Evolutionary conservation across 2,797 vertebrate species (phyloP), one percentile per base, ranked within the genome.

Genomic region (Percopsis omiscomaycus): DNA sequence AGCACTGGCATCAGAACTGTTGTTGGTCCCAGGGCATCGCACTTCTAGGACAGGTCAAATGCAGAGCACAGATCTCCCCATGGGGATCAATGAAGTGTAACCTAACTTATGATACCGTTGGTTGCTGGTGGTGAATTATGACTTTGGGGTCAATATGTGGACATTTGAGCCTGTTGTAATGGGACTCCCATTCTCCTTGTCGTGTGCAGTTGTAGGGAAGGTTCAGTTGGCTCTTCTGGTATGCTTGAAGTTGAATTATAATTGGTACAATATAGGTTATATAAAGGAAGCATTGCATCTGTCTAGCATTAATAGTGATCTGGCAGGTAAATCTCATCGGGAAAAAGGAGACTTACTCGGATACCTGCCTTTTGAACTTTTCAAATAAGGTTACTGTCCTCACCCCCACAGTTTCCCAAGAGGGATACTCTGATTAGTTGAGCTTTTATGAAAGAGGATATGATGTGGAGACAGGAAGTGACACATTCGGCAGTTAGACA

Each of bases 401-500:
- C 6, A 29, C 15, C 62, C 51, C 27, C 75, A 62, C 64, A 12
- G 9, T 54, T 56, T 32, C 50, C 73, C 48, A 46, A 61, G 53
- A 76, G 56, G 13, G 8, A 55, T 77, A 82, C 81, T 66, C 75
- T 63, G 61, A 68, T 73, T 68, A 76, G 77, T 70, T 12, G 0
- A 62, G 75, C 16, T 55, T 75, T 71, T 61, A 66, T 71, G 62
- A 69, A 77, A 71, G 55, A 70, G 67, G 77, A 83, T 78, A 68
- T 69, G 66, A 30, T 2, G 54, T 13, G 29, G 2, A 29, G 1
- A 71, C 77, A 83, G 86, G 88, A 90, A 87, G 66, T 84, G 81
- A 82, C 79, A 83, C 59, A 71, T 63, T 74, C 80, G 77, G 64
- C 70, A 69, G 77, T 72, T 65, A 77, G 73, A 81, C 83, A 74